Conservation (phyloP, 2,797 vertebrate species). For the Enoplosus armatus region DNA sequence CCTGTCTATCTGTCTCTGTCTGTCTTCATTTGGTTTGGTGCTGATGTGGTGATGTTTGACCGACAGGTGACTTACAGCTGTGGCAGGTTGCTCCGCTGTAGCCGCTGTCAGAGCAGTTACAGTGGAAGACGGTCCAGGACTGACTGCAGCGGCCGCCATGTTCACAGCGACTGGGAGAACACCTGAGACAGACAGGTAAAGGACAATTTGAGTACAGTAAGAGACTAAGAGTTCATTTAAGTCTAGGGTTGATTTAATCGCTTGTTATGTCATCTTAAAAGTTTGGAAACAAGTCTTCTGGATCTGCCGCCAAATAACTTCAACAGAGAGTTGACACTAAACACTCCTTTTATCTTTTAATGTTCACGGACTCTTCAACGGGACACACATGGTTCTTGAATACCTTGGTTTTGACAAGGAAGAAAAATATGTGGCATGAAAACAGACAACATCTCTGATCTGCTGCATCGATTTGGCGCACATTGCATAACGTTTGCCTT, state of each 20-base stretch:
- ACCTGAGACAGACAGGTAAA: constrained; percentile 56
- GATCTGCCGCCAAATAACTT: background rate
- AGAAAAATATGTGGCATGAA: background rate
- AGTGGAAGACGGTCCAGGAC: constrained; percentile 80
- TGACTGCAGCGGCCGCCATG: constrained; percentile 79
- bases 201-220: background rate
- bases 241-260: background rate
- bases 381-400: background rate
- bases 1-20: background rate
- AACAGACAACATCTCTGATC: too few species aligned
- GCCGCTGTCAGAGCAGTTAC: constrained; percentile 79
- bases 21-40: background rate
- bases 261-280: background rate
- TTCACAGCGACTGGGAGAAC: constrained; percentile 79
- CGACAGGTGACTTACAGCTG: constrained; percentile 74
- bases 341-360: background rate
- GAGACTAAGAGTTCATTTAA: background rate
- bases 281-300: background rate
- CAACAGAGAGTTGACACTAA: background rate
- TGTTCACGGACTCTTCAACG: background rate
- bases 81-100: constrained; percentile 82
- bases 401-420: background rate
- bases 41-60: background rate
- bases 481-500: background rate
- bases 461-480: too few species aligned